Evolutionary conservation across 1,140 invertebrate genomes (phyloP).

Genomic region (Calosoma granatense): DNA sequence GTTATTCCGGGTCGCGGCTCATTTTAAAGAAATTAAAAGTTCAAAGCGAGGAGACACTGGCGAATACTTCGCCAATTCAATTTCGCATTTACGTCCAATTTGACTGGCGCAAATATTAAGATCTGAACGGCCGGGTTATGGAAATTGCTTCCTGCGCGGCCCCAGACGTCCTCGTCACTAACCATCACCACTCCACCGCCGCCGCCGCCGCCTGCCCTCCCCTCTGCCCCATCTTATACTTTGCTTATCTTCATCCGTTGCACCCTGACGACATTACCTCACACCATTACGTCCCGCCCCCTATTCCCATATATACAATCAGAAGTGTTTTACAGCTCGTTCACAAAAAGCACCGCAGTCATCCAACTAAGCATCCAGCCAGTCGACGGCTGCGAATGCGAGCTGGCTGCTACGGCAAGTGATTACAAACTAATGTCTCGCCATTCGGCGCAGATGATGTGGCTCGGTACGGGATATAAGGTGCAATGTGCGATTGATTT

Average conservation of each 20-base stretch:
- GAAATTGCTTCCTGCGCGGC: constrained; percentile 2
- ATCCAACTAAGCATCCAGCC: no score
- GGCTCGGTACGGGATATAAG: not conserved
- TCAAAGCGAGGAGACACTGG: not conserved
- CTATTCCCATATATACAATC: constrained; percentile 6
- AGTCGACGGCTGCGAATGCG: not conserved
- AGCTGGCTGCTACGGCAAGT: not conserved
- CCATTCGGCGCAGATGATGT: not conserved
- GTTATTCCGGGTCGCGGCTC: not conserved
- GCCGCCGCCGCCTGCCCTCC: not conserved
- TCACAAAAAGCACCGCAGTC: not conserved
- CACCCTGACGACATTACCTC: no score
- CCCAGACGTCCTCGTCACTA: not conserved
- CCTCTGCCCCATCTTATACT: not conserved
- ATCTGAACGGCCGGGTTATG: not conserved
- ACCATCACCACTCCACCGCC: not conserved
- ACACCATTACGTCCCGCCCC: no score
- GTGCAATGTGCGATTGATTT: constrained; percentile 6
- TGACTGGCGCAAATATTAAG: constrained; percentile 6
- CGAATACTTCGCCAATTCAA: not conserved
- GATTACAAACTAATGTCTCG: not conserved
- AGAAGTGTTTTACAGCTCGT: constrained; percentile 8
- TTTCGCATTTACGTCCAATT: constrained; percentile 8
- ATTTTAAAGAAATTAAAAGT: constrained; percentile 9
- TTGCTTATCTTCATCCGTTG: no score